A percentile compares a stretch with the other conserved stretches of the same genome.
phyloP scores from a whole-genome alignment of 2,797 vertebrate species.

The Myoxocephalus aenaeus region DNA sequence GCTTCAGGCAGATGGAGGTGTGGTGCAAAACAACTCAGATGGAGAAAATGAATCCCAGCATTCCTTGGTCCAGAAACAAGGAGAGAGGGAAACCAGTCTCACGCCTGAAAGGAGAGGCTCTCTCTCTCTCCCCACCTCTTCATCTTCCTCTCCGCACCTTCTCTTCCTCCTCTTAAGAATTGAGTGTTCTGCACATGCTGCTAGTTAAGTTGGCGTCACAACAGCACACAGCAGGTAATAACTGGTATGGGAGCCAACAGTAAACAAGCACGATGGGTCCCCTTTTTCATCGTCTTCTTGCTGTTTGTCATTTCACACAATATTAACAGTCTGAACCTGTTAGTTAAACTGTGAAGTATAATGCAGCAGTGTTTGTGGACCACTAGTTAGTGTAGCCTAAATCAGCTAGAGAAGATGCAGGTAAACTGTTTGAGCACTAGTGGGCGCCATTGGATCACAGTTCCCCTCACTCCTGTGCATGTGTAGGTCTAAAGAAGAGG shows the following conservation, averaged over 20 bases:
- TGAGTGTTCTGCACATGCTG: constrained; percentile 30
- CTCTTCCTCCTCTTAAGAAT: constrained; percentile 5
- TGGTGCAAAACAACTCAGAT: constrained; percentile 47
- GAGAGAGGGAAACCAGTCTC: constrained; percentile 12
- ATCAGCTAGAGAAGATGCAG: constrained; percentile 1
- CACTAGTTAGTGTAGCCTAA: not conserved
- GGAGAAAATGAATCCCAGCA: constrained; percentile 43
- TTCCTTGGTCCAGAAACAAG: constrained; percentile 38
- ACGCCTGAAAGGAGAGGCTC: constrained; percentile 8
- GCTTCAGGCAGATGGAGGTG: constrained; percentile 44
- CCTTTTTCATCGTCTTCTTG: constrained; percentile 2
- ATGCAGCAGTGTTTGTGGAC: constrained; percentile 21
- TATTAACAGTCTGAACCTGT: constrained; percentile 46
- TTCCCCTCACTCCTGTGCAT: constrained; percentile 4
- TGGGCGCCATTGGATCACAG: constrained; percentile 65
- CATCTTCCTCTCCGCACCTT: constrained; percentile 7
- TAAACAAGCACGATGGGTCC: not conserved
- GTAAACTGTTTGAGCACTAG: constrained; percentile 57
- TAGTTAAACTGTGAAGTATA: constrained; percentile 56
- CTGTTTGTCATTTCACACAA: constrained; percentile 44
- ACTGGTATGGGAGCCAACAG: constrained; percentile 16
- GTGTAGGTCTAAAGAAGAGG: not conserved
- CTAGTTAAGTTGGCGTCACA: constrained; percentile 27
- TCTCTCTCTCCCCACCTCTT: constrained; percentile 1
- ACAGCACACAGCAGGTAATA: constrained; percentile 37